Evolutionary conservation across 2,888 invertebrate species (phyloP).

Genomic region (Globia sparganii): DNA sequence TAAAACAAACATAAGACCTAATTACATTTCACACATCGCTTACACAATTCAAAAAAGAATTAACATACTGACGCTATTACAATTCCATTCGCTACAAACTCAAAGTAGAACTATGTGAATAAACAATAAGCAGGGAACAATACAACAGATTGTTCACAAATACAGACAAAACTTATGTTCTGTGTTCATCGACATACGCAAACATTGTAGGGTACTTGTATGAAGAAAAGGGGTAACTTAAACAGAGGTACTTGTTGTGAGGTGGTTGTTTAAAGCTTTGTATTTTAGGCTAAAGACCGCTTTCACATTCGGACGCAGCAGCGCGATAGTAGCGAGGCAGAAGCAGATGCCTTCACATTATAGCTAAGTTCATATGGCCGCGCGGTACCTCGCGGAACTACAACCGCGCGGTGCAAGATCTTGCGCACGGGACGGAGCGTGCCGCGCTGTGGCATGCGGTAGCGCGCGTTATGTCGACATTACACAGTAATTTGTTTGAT

Average conservation of each 20-base stretch:
- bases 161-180: conserved; percentile 26
- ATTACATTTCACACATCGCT: conserved; percentile 20
- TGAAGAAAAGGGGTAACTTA: conserved; percentile 22
- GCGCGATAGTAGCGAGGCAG: too few relatives aligned
- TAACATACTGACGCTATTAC: conserved; percentile 3
- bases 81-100: conserved; percentile 20
- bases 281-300: too few relatives aligned
- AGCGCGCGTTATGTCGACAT: too few relatives aligned
- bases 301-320: too few relatives aligned
- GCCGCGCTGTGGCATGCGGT: too few relatives aligned
- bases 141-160: conserved; percentile 43
- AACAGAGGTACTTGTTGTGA: conserved; percentile 6
- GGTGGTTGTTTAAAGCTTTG: conserved; percentile 20
- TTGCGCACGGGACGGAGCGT: too few relatives aligned
- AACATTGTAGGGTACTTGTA: conserved; percentile 12
- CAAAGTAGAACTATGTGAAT: conserved; percentile 18
- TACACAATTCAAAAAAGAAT: conserved; percentile 8
- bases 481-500: too few relatives aligned
- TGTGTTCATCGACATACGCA: conserved; percentile 26
- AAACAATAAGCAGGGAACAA: conserved; percentile 51
- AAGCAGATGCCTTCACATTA: too few relatives aligned
- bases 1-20: neutral
- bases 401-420: too few relatives aligned
- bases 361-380: too few relatives aligned
- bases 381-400: too few relatives aligned